Percentiles rank a stretch among this genome's conserved stretches.
Evolutionary conservation across 2,797 vertebrate species (phyloP).

Genomic region (Chaenodraco wilsoni): DNA sequence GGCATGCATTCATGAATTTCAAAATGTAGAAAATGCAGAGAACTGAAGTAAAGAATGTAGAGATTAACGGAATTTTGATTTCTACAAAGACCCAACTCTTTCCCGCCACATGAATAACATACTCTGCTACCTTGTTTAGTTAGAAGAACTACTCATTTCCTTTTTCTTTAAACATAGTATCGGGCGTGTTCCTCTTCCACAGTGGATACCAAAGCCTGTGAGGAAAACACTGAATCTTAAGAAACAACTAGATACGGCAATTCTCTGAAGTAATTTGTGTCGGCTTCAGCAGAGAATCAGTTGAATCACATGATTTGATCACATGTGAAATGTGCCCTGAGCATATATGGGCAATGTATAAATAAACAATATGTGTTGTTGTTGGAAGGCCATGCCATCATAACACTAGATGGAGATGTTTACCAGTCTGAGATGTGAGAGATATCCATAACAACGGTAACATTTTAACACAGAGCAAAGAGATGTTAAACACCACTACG

Average conservation of each 20-base stretch:
- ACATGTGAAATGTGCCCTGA: slow-evolving; percentile 9
- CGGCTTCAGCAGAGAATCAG: slow-evolving; percentile 33
- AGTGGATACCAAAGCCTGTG: slow-evolving; percentile 3
- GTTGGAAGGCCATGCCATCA: not conserved
- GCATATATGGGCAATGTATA: slow-evolving; percentile 3
- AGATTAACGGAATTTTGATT: slow-evolving; percentile 31
- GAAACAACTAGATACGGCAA: slow-evolving; percentile 25
- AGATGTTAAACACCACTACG: too few species aligned
- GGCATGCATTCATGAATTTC: slow-evolving; percentile 35
- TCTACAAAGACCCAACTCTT: slow-evolving; percentile 5
- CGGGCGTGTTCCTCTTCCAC: not conserved
- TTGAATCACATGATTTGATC: slow-evolving; percentile 21
- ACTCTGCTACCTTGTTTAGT: slow-evolving; percentile 3
- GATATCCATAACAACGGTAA: too few species aligned
- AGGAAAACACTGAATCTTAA: slow-evolving; percentile 27
- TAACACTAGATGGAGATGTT: not conserved
- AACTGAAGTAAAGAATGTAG: slow-evolving; percentile 28
- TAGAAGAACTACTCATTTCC: slow-evolving; percentile 8
- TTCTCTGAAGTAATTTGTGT: slow-evolving; percentile 36
- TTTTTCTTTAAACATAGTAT: not conserved
- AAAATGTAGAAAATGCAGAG: slow-evolving; percentile 37
- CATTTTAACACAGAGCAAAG: too few species aligned
- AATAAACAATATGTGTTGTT: not conserved
- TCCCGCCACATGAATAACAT: slow-evolving; percentile 21
- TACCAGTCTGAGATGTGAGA: not conserved